These are phyloP conservation scores for Zaprionus tsacasi DNA, from an alignment of 1,140 invertebrate species.

Conservation along the genomic window DNA sequence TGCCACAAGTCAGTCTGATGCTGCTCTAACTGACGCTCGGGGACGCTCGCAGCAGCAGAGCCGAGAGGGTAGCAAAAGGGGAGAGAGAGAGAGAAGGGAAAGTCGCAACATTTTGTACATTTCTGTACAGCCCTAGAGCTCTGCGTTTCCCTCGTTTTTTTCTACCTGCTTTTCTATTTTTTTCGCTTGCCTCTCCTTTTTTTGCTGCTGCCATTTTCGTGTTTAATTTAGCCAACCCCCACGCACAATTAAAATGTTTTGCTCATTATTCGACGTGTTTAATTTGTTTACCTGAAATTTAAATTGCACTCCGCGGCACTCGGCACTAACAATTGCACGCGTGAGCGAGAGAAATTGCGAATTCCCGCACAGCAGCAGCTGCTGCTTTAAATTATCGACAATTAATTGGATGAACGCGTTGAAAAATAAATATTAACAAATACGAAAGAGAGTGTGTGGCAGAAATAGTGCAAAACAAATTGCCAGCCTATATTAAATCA, in stretches of 20 bases:
- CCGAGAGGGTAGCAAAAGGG: not conserved
- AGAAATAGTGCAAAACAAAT: constrained; percentile 1
- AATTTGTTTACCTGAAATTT: constrained; percentile 54
- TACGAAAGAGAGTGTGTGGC: not conserved
- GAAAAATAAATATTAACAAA: constrained; percentile 28
- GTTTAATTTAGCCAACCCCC: constrained; percentile 45
- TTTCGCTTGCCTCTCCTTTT: not conserved
- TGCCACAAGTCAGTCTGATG: constrained; percentile 68
- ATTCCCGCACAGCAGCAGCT: constrained; percentile 31
- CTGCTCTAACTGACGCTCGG: constrained; percentile 51
- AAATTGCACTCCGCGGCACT: constrained; percentile 16
- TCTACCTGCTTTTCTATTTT: not conserved
- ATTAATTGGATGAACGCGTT: constrained; percentile 54
- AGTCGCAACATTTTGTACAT: constrained; percentile 46
- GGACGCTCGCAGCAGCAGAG: constrained; percentile 44
- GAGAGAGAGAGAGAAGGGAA: not conserved
- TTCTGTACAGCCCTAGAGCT: constrained; percentile 29
- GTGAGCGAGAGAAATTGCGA: constrained; percentile 23
- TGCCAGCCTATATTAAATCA: constrained; percentile 41
- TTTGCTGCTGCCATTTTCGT: constrained; percentile 18
- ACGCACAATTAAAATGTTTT: constrained; percentile 57
- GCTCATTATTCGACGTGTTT: constrained; percentile 53
- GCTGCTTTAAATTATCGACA: constrained; percentile 62
- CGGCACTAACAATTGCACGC: constrained; percentile 9
- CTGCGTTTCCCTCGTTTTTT: constrained; percentile 13